Evolutionary conservation across 2,797 vertebrate genomes (phyloP), one percentile per base, ranked within the genome.

Genomic region (Protonibea diacanthus): DNA sequence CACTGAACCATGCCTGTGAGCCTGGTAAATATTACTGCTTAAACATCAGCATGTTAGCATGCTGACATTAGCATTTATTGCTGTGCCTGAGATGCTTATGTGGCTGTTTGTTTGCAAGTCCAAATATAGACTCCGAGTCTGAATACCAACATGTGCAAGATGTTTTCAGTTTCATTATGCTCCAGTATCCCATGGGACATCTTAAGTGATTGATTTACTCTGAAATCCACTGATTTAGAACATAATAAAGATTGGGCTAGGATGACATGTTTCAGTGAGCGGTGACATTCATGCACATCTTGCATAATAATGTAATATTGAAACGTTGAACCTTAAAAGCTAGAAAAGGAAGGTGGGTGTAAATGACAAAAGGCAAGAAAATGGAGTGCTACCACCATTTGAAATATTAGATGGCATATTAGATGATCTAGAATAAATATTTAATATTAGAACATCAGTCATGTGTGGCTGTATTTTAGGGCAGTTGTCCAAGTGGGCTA

Each of bases 401-500:
- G 29, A 27, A n/a, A n/a, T 7, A 33, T 44, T 72, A 38, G 38
- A 64, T 13, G 44, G 21, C 42, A 44, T 29, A 25, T 51, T 10
- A 58, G 27, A 51, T 15, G 9, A 74, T 57, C 10, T 33, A 18
- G 3, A 21, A 56, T 70, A 18, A 48, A 70, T 63, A 57, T 51
- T 56, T 56, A 27, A 56, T 38, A 59, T 67, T 14, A 49, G 25
- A 68, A 53, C 17, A 27, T 27, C 2, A 42, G 8, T 56, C 18
- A 45, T 15, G 1, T 6, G 6, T 13, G 13, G 18, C 21, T 23
- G 15, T 71, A n/a, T 51, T 44, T 52, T 6, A 59, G 23, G 17
- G 27, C 12, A 53, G 40, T 45, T 55, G 20, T 55, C 25, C 23
- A 63, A 11, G 3, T 11, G 9, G 12, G 52, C 8, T 5, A 9